Evolutionary conservation across 2,888 invertebrate species (phyloP).

Genomic region (Caenorhabditis sp.): DNA sequence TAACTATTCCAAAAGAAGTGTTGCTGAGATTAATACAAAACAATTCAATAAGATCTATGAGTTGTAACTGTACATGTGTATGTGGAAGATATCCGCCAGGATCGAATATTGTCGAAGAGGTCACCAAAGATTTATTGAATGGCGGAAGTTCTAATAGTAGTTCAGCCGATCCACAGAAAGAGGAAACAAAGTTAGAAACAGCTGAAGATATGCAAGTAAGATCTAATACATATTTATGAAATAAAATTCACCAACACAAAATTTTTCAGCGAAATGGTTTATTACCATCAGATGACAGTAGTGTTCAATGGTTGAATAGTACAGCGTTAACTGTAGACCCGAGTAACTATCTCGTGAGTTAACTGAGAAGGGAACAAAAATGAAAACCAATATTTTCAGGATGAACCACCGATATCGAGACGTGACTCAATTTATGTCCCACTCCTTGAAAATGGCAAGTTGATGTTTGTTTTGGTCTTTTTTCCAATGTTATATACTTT

Average conservation of each 20-base stretch:
- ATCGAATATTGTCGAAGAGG: slow-evolving; percentile 63
- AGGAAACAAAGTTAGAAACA: slow-evolving; percentile 42
- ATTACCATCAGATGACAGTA: slow-evolving; percentile 41
- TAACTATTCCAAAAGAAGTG: slow-evolving; percentile 50
- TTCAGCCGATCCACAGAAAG: slow-evolving; percentile 23
- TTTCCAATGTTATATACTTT: slow-evolving; percentile 1
- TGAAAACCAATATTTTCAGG: slow-evolving; percentile 14
- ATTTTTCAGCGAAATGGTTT: slow-evolving; percentile 44
- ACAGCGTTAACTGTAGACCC: slow-evolving; percentile 40
- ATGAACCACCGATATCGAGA: slow-evolving; percentile 14
- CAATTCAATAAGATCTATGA: slow-evolving; percentile 21
- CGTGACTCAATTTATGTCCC: slow-evolving; percentile 19
- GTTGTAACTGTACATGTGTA: slow-evolving; percentile 46
- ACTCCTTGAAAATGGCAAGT: background rate
- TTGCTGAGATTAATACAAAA: slow-evolving; percentile 47
- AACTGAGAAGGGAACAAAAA: no score
- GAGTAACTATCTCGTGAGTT: slow-evolving; percentile 12
- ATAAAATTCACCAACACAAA: no score
- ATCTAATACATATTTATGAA: background rate
- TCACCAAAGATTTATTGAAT: slow-evolving; percentile 44
- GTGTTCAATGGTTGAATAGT: slow-evolving; percentile 50
- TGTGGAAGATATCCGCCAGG: slow-evolving; percentile 66
- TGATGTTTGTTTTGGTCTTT: background rate
- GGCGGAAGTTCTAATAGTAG: slow-evolving; percentile 41
- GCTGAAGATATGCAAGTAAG: slow-evolving; percentile 51